phyloP scores from a whole-genome alignment of 1,140 invertebrate species.

The Pseudobourletiella spinata region DNA sequence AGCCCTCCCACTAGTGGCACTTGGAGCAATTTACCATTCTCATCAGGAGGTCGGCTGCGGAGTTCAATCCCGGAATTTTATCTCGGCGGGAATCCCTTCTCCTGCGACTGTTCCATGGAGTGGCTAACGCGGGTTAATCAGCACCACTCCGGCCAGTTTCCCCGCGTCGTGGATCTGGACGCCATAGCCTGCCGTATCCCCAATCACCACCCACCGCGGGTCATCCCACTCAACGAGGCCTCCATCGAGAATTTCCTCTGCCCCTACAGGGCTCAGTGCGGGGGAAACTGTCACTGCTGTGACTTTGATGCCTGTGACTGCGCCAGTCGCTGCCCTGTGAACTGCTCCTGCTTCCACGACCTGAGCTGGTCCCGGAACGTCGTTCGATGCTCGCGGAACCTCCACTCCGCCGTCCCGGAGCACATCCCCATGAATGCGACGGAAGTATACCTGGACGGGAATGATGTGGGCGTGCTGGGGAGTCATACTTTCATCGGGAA shows the following conservation, averaged over 20 bases:
- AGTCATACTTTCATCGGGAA: constrained; percentile 85
- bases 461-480: constrained; percentile 66
- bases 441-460: constrained; percentile 82
- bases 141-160: constrained; percentile 46
- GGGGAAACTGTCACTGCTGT: constrained; percentile 84
- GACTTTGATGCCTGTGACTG: constrained; percentile 92
- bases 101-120: constrained; percentile 86
- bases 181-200: constrained; percentile 63
- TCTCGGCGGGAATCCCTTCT: constrained; percentile 77
- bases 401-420: background rate
- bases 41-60: constrained; percentile 48
- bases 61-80: constrained; percentile 58
- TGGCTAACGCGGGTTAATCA: constrained; percentile 78
- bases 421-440: constrained; percentile 84
- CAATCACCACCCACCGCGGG: constrained; percentile 4
- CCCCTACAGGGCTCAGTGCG: constrained; percentile 83
- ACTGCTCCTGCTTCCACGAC: constrained; percentile 86
- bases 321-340: constrained; percentile 85
- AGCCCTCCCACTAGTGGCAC: background rate
- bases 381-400: constrained; percentile 64
- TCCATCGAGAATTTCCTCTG: constrained; percentile 20
- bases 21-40: background rate
- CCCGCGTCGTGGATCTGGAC: constrained; percentile 74
- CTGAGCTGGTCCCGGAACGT: constrained; percentile 87
- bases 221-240: too few species aligned